Evolutionary conservation across 1,140 invertebrate species (phyloP), one percentile per base, ranked within the genome.

Genomic region (Oppia nitens): DNA sequence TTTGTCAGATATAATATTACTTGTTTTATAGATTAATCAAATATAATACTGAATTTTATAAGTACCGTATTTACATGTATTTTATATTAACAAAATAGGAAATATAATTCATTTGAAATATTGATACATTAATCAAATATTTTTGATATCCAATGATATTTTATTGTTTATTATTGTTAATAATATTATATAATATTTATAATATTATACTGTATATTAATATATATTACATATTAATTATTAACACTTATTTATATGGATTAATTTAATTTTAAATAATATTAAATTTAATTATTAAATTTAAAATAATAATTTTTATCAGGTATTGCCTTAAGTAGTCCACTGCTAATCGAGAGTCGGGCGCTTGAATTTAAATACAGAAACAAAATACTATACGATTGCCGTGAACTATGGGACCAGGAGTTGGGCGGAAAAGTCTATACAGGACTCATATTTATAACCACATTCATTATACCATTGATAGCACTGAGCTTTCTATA

Each of bases 401-500:
- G 72, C 59, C 61, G 55, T 12, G 71, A 74, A 60, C 53, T 66
- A 1, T 73, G 70, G 71, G 51, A 59, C 2, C 57, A 63, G 4
- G 14, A 60, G 9, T 54, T 60, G 6, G 52, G 60, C 12, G 62
- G 64, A 21, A 23, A 59, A 9, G 47, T 52, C 40, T 61, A 77
- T 65, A 75, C 74, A 0, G 67, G 75, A 9, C 65, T 72, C 56
- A 66, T 78, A 2, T 73, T 78, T 55, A 56, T 73, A 1, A 55
- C 75, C 12, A 77, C 76, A 4, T 78, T 77, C 65, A 62, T 72
- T 9, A 65, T 77, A 17, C 77, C 77, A 0, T 67, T 78, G 48
- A 32, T 69, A 4, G 69, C 73, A n/a, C 68, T 78, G 4, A 68
- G 68, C 4, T 71, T 73, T 54, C 74, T 74, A 0, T 78, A 78